These are phyloP conservation scores for Pangasius djambal DNA, from an alignment of 2,797 vertebrate genomes.

Conservation along the genomic window DNA sequence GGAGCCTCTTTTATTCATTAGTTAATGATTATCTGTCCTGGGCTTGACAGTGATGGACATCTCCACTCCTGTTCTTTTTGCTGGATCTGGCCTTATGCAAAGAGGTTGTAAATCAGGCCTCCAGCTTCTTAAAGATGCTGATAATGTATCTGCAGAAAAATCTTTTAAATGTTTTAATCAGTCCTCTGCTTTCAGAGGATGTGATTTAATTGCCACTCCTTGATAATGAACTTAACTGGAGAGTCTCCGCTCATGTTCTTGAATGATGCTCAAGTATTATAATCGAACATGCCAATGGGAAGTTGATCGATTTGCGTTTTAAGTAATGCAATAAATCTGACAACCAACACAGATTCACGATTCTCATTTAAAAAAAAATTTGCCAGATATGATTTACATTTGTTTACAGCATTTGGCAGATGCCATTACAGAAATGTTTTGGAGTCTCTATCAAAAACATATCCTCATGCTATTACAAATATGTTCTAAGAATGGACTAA, in stretches of 20 bases:
- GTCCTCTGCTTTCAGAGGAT: conserved; percentile 22
- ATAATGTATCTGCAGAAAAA: conserved; percentile 37
- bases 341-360: conserved; percentile 3
- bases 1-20: conserved; percentile 57
- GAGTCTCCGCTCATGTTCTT: conserved; percentile 13
- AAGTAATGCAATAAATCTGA: conserved; percentile 13
- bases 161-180: conserved; percentile 46
- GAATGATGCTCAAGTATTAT: conserved; percentile 25
- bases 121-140: not conserved
- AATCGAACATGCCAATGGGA: conserved; percentile 28
- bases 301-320: conserved; percentile 29
- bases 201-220: conserved; percentile 37
- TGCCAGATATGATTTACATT: not conserved
- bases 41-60: conserved; percentile 67
- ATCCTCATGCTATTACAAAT: not conserved
- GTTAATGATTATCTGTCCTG: conserved; percentile 65
- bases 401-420: not conserved
- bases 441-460: not conserved
- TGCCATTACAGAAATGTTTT: not conserved
- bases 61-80: conserved; percentile 8
- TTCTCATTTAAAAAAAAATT: not conserved
- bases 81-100: conserved; percentile 24
- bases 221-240: conserved; percentile 43
- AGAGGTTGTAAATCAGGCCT: conserved; percentile 8
- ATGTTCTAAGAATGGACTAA: too few species aligned